Evolutionary conservation across 2,113 vertebrate species (phyloP), one percentile per base, ranked within the genome.

Genomic region (Neogobius melanostomus): DNA sequence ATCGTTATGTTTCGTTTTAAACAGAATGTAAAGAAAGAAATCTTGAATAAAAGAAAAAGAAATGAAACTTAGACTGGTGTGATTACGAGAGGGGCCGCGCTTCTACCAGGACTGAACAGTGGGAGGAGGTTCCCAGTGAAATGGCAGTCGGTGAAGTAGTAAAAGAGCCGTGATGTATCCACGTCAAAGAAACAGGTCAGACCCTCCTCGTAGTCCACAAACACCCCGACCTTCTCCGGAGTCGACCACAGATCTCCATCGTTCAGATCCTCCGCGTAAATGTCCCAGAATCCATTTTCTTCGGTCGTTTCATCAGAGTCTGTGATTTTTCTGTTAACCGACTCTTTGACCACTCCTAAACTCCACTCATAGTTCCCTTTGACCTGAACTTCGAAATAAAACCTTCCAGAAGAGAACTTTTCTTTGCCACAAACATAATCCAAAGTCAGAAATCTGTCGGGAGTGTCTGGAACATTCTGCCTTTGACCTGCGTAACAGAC

Each of bases 331-430:
- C 56, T 59, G 56, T 42, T 5, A 1, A 5, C 28, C 14, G 56
- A 59, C 28, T 59, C 56, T 7, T 14, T 42, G 1, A 3, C 4
- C 56, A 59, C 56, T 59, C 56, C 56, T 59, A 59, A 59, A 10
- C 2, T 6, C 56, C 56, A 59, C 1, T 3, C 5, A 3, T 6
- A 7, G 11, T 59, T 59, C 12, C 11, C 28, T 59, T 42, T 59
- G 11, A 59, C 56, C 28, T 59, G 56, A 59, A 59, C 56, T 59
- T 59, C 28, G 42, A 42, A 59, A 59, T 59, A 59, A 59, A 59
- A 59, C 56, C 3, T 59, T 5, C 28, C 56, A 59, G 60, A 46
- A 10, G 60, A 45, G 15, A 63, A 63, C 8, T 46, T 46, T n/a
- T 63, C 15, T 46, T 63, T 63, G 11, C 42, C 60, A 46, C 45